Evolutionary conservation across 2,113 vertebrate species (phyloP).

Genomic region (Stigmatopora argus): DNA sequence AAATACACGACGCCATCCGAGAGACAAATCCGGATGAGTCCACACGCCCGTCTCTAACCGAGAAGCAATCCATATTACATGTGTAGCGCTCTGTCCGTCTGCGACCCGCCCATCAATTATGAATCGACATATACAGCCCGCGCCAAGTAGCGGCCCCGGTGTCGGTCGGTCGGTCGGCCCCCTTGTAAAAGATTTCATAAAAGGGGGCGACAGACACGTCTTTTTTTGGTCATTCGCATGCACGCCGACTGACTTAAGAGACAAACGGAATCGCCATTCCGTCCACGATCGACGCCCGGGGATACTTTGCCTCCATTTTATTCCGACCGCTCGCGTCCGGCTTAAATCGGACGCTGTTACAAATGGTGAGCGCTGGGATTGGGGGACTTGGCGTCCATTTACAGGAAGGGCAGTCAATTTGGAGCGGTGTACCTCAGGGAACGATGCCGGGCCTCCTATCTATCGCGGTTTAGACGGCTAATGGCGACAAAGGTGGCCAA

Average conservation of each 20-base stretch:
- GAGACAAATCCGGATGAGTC: conserved; percentile 63
- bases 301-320: conserved; percentile 47
- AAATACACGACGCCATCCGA: conserved; percentile 51
- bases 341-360: conserved; percentile 23
- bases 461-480: too few species aligned
- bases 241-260: conserved; percentile 59
- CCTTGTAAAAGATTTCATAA: conserved; percentile 78
- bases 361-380: not conserved
- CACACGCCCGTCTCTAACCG: conserved; percentile 70
- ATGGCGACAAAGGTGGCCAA: too few species aligned
- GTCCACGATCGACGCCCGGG: conserved; percentile 43
- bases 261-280: conserved; percentile 43
- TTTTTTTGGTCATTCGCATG: conserved; percentile 76
- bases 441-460: too few species aligned
- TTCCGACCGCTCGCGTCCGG: conserved; percentile 36
- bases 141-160: conserved; percentile 69
- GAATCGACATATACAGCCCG: conserved; percentile 88
- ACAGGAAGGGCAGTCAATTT: not conserved
- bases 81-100: conserved; percentile 81
- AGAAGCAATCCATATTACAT: conserved; percentile 82
- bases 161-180: conserved; percentile 51
- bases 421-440: not conserved
- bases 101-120: conserved; percentile 90
- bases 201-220: conserved; percentile 73
- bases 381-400: not conserved